Base-by-base conservation (phyloP, 2,888 invertebrate species). In the Frankliniella fusca region DNA sequence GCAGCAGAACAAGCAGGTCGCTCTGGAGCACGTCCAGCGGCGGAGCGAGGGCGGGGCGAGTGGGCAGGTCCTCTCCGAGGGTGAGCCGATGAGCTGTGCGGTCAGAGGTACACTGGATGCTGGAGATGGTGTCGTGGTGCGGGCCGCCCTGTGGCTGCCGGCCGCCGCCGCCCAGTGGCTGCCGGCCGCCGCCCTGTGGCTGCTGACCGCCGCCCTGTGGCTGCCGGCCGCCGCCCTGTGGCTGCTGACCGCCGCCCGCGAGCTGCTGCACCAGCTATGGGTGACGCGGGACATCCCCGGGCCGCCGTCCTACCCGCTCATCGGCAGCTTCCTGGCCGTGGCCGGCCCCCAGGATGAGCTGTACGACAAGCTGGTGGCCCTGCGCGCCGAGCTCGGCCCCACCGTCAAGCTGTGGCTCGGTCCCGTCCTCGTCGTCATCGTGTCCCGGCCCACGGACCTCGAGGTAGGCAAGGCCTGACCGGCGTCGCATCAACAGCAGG, bases 281-380 rank as follows among this genome's bases (percentile, higher is more conserved):
- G 70, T 23, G 70, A 76, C 70, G 27, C 70, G 70, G 10, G 27
- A 76, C 70, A 76, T 76, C 23, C 70, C 70, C 23, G 70, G 70
- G 70, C 70, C 70, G 23, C 70, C 70, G 70, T 76, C 70, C 1
- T 76, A 76, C 70, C 70, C 70, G 70, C 23, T 76, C 23, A 27
- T 76, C 27, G 70, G 70, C 23, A 76, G 70, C 70, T 76, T 76
- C 70, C 70, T 27, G 27, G 70, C 70, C 23, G 70, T 76, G 70
- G 70, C 70, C 70, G 70, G 70, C 3, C 70, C 70, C 70, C 70
- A 76, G 70, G 70, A 76, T 27, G 70, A 76, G 70, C 70, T 76
- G 27, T 76, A 76, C 70, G 70, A 76, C 23, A 76, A 76, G 70
- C 70, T 76, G 70, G 70, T 76, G 27, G 70, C 70, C 23, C 70